Percentiles rank a stretch among this genome's conserved stretches.
Evolutionary conservation across 2,797 vertebrate genomes (phyloP).

Genomic region (Stomatorhinus walkeri): DNA sequence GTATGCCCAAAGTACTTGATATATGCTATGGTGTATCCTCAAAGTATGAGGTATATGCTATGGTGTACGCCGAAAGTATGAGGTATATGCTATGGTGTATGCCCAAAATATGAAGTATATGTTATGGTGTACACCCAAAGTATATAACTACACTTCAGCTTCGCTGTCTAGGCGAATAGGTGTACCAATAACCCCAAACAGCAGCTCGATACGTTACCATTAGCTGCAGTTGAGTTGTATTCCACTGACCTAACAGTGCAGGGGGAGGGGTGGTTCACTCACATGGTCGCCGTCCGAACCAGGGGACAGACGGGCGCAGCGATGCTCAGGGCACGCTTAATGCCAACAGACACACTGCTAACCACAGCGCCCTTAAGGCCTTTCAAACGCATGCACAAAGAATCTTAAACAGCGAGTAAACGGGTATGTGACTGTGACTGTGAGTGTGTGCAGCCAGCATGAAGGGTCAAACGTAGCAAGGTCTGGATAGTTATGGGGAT

Average conservation of each 20-base stretch:
- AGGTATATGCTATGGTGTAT: neutral
- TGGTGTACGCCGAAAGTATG: neutral
- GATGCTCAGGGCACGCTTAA: neutral
- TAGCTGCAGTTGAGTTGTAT: neutral
- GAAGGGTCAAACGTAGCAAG: neutral
- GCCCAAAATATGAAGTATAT: neutral
- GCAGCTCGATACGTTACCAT: neutral
- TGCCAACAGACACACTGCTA: neutral
- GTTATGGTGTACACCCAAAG: neutral
- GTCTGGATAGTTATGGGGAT: neutral
- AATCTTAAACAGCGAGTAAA: neutral
- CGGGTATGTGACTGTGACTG: neutral
- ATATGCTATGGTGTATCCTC: too few species aligned
- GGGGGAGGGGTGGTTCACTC: neutral
- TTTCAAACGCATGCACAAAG: constrained; percentile 1
- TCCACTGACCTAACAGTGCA: neutral
- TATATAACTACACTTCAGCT: neutral
- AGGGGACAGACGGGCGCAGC: neutral
- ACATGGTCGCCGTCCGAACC: neutral
- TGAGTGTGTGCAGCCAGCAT: neutral
- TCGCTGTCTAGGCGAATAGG: neutral
- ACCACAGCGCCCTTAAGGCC: neutral
- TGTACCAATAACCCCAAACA: neutral
- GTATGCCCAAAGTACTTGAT: too few species aligned
- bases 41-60: too few species aligned